Conservation (phyloP, 92 coral and sea anemone genomes). For the Parazoanthus darwini region DNA sequence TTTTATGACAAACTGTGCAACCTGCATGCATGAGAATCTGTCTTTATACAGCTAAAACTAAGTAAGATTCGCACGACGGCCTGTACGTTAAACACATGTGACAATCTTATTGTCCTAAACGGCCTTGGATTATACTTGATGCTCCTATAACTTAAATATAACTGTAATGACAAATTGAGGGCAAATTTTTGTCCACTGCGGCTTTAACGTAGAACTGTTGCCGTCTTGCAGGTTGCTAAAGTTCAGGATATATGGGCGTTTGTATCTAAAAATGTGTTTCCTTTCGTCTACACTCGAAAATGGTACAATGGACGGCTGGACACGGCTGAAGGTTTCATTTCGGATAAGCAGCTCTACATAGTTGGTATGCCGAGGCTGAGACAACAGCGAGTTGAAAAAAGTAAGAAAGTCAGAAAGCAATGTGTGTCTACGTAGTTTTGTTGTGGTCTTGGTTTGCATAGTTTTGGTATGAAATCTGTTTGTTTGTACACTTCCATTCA, state of each 20-base stretch:
- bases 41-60: no score
- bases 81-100: no score
- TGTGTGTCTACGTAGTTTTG: neutral
- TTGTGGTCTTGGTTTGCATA: neutral
- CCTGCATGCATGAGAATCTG: no score
- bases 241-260: slow-evolving; percentile 44
- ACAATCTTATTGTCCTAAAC: no score
- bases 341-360: slow-evolving; percentile 56
- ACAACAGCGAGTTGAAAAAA: slow-evolving; percentile 64
- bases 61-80: no score
- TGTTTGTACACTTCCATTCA: neutral
- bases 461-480: neutral
- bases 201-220: neutral
- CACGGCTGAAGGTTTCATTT: slow-evolving; percentile 55
- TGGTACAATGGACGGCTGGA: slow-evolving; percentile 62
- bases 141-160: no score
- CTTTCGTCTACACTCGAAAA: slow-evolving; percentile 45
- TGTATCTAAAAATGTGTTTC: slow-evolving; percentile 38
- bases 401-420: slow-evolving; percentile 18
- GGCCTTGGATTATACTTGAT: no score
- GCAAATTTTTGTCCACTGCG: neutral
- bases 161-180: no score
- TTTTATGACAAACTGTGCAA: no score
- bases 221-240: slow-evolving; percentile 9
- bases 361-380: slow-evolving; percentile 78